These are phyloP conservation scores for Pycnonotus jocosus DNA, from an alignment of 2,113 vertebrate species.

Conservation along the genomic window DNA sequence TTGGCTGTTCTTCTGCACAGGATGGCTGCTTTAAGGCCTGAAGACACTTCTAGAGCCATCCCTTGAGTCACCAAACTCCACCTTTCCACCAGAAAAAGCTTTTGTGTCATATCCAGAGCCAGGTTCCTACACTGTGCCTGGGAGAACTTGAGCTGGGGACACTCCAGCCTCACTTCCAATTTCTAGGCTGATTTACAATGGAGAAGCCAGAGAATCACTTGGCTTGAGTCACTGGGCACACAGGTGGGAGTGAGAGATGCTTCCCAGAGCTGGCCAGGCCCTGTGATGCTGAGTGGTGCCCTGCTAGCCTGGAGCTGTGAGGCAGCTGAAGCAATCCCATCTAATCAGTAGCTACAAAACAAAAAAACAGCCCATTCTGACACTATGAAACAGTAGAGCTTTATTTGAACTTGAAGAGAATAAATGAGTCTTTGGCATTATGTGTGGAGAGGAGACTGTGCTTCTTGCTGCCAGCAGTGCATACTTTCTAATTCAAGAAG, in stretches of 20 bases:
- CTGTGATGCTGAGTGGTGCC: neutral
- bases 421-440: slow-evolving; percentile 62
- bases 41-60: neutral
- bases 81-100: neutral
- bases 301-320: neutral
- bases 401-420: slow-evolving; percentile 56
- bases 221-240: neutral
- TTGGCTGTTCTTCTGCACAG: neutral
- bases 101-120: neutral
- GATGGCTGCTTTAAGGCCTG: neutral
- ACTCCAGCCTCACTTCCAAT: neutral
- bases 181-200: neutral
- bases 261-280: neutral
- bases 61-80: neutral
- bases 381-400: slow-evolving; percentile 53
- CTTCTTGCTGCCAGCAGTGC: slow-evolving; percentile 72
- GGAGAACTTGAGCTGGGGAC: neutral
- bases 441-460: slow-evolving; percentile 66
- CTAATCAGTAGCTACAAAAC: slow-evolving; percentile 20
- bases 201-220: neutral
- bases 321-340: neutral
- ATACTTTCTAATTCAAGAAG: slow-evolving; percentile 79
- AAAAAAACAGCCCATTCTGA: neutral
- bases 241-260: neutral
- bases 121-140: neutral